Percentiles rank a stretch among this genome's conserved stretches.
Conservation (phyloP, 2,888 invertebrate species). For the Hypselothyrea guttata region DNA sequence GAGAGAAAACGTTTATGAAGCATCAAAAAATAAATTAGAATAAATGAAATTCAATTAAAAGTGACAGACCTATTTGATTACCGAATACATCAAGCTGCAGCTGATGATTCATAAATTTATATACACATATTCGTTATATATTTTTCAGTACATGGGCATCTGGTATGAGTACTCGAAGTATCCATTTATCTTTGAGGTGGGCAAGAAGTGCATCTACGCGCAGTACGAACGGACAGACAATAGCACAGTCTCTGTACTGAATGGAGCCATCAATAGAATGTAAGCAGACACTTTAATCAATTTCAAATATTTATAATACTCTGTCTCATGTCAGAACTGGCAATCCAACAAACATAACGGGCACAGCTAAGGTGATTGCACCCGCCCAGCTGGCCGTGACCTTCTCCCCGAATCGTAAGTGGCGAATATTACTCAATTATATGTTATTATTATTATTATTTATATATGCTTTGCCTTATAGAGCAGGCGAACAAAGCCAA, state of each 20-base stretch:
- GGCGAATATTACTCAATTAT: no score
- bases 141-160: constrained; percentile 86
- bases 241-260: constrained; percentile 83
- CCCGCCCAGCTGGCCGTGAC: constrained; percentile 74
- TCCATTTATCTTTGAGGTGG: constrained; percentile 89
- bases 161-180: constrained; percentile 92
- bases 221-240: constrained; percentile 84
- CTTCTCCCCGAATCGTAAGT: constrained; percentile 69
- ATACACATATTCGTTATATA: not conserved
- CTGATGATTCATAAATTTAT: no score
- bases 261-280: constrained; percentile 79
- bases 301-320: not conserved
- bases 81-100: no score
- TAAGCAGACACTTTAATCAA: constrained; percentile 51
- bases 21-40: no score
- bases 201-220: constrained; percentile 89
- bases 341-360: constrained; percentile 62
- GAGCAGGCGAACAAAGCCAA: constrained; percentile 52
- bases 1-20: no score
- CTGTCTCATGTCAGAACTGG: constrained; percentile 55
- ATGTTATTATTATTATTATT: no score
- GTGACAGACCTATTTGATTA: no score
- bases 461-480: no score
- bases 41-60: no score
- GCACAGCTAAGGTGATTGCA: constrained; percentile 71